Base-by-base conservation (phyloP, 2,113 vertebrate genomes). In the Cryptomyrus ogoouensis region DNA sequence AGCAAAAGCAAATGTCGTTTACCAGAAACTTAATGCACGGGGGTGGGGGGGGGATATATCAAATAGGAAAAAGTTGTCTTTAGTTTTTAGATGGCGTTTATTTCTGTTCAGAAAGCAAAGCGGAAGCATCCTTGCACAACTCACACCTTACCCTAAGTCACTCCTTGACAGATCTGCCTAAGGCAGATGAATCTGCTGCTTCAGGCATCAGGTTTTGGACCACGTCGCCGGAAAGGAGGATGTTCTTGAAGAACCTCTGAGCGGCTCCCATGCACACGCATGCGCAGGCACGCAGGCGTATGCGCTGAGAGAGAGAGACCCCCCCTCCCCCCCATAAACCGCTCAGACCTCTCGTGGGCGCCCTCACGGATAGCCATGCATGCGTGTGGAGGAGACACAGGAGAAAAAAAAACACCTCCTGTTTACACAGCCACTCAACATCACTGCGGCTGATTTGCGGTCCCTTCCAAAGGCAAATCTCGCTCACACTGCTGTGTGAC, bases 1-100 rank as follows among this genome's bases (percentile, higher is more conserved):
- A 96, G 95, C 92, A 91, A 93, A 94, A 93, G 95, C 94, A 93
- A 95, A 95, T 96, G 95, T 95, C 95, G 95, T 94, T 96, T 96
- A 96, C 94, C 95, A 96, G 96, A 96, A 96, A 95, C 94, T 93
- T 95, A 92, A 93, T 92, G 89, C 15, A 83, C 17, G 42, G 35
- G 13, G 91, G 91, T 91, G 91, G 91, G 35, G 15, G 91, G 91
- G 91, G 12, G 12, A 10, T 35, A 35, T 39, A 77, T 42, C 35
- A 77, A 77, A 77, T 42, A 77, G 74, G 83, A 88, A 44, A 35
- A 74, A 89, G 21, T 24, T 56, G 27, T 88, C 86, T 90, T 21
- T 35, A 21, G 86, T 87, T 87, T 49, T n/a, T 27, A 86, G 46
- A n/a, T 42, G 31, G 74, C 6, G 74, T 39, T 80, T 80, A 42